Conservation (phyloP, 2,797 vertebrate genomes). For the Helostoma temminkii region DNA sequence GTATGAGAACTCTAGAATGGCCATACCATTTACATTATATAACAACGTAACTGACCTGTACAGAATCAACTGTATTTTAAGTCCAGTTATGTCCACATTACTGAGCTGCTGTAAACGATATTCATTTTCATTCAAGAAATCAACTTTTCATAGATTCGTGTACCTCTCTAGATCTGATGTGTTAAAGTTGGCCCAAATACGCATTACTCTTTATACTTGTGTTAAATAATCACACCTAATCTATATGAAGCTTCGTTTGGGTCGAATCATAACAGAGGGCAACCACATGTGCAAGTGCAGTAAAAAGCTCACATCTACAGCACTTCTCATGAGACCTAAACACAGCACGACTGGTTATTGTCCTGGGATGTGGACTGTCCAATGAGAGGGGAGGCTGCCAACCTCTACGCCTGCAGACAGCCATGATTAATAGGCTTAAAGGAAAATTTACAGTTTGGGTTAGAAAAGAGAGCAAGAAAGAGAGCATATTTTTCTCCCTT, state of each 20-base stretch:
- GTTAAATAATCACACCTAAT: neutral
- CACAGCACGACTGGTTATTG: slow-evolving; percentile 6
- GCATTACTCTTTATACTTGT: neutral
- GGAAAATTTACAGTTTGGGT: slow-evolving; percentile 25
- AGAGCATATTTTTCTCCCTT: neutral
- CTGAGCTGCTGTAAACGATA: no score
- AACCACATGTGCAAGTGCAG: neutral
- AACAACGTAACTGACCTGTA: no score
- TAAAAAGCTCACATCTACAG: neutral
- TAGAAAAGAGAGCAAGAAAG: neutral
- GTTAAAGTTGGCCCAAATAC: no score
- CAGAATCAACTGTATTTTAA: no score
- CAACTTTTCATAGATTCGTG: no score
- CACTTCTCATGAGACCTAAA: slow-evolving; percentile 30
- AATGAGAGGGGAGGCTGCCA: slow-evolving; percentile 31
- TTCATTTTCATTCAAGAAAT: no score
- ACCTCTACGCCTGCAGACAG: slow-evolving; percentile 32
- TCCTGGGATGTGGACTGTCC: slow-evolving; percentile 5
- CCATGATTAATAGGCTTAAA: slow-evolving; percentile 48
- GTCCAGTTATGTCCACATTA: no score
- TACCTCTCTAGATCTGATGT: no score
- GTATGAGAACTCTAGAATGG: no score
- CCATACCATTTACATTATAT: no score
- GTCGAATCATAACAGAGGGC: neutral
- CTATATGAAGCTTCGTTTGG: neutral